Conservation (phyloP, 2,888 invertebrate genomes). For the Ptychoptera albimana region DNA sequence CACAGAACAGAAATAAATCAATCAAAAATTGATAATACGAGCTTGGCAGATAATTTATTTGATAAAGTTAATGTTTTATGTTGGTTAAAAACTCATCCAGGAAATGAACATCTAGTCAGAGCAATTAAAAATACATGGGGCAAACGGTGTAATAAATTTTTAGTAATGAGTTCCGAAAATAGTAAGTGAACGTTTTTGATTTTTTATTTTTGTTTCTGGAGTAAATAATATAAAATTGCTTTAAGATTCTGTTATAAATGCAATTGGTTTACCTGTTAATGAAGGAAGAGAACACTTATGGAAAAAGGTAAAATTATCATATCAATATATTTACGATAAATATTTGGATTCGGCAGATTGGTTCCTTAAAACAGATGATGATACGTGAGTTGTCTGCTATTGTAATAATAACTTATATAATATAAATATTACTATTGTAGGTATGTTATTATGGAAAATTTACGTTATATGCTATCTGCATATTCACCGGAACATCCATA, state of each 20-base stretch:
- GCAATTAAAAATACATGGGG: constrained; percentile 90
- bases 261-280: constrained; percentile 64
- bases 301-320: constrained; percentile 94
- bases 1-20: too few relatives aligned
- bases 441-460: constrained; percentile 88
- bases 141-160: constrained; percentile 59
- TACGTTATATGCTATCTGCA: constrained; percentile 75
- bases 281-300: constrained; percentile 90
- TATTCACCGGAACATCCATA: constrained; percentile 57
- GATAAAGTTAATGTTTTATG: constrained; percentile 67
- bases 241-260: constrained; percentile 54
- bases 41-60: constrained; percentile 46
- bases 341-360: constrained; percentile 80
- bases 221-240: neutral
- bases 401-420: too few relatives aligned
- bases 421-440: constrained; percentile 29
- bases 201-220: too few relatives aligned
- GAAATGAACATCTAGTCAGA: constrained; percentile 66
- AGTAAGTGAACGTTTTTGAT: too few relatives aligned
- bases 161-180: constrained; percentile 65
- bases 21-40: neutral
- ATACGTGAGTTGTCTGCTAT: constrained; percentile 60
- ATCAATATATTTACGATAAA: constrained; percentile 30
- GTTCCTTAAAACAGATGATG: constrained; percentile 98
- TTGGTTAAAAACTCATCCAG: constrained; percentile 87